Conservation (phyloP, 2,113 vertebrate species). For the Chloropsis cyanopogon region DNA sequence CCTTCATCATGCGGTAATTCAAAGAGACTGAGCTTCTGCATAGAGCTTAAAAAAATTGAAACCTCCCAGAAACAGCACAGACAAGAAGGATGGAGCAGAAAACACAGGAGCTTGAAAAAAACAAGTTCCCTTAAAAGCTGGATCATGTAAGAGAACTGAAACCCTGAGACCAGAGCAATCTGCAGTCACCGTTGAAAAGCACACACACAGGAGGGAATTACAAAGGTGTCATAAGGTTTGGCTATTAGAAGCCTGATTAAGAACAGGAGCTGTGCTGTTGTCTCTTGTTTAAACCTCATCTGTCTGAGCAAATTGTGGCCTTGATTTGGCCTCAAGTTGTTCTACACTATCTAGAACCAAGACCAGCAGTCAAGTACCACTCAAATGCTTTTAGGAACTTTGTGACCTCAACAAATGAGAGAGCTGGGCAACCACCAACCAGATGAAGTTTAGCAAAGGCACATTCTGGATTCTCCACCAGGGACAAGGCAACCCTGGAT, state of each 20-base stretch:
- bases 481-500: neutral
- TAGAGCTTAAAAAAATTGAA: neutral
- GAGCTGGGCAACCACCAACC: neutral
- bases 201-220: neutral
- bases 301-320: neutral
- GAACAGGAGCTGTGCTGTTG: neutral
- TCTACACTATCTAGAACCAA: neutral
- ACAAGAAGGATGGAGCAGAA: neutral
- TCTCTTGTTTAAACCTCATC: neutral
- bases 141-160: neutral
- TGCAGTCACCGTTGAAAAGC: neutral
- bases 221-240: accelerated
- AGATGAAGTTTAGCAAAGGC: neutral
- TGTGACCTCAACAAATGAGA: neutral
- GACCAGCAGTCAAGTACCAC: neutral
- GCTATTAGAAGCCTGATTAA: neutral
- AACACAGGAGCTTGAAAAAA: neutral
- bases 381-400: neutral
- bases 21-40: neutral
- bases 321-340: neutral
- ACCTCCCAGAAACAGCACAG: neutral
- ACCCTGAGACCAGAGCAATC: neutral
- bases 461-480: neutral
- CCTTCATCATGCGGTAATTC: neutral
- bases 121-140: neutral